phyloP scores from a whole-genome alignment of 2,888 invertebrate genomes.

The Rhagonycha lutea region DNA sequence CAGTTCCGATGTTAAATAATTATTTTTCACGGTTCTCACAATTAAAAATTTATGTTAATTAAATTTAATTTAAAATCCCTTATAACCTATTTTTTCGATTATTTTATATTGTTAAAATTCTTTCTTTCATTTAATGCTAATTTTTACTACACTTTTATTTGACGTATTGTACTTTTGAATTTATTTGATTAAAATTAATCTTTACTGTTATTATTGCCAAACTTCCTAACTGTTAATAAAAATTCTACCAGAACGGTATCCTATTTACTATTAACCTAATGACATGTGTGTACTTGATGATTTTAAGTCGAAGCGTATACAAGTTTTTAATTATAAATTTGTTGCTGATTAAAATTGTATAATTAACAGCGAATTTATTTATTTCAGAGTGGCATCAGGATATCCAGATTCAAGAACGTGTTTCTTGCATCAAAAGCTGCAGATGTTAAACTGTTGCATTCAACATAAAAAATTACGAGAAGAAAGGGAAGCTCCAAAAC shows the following conservation, averaged over 20 bases:
- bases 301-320: not conserved
- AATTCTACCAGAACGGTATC: not conserved
- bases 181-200: not conserved
- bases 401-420: conserved; percentile 88
- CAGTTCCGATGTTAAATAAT: not conserved
- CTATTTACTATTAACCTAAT: not conserved
- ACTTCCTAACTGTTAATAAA: not conserved
- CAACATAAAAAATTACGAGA: conserved; percentile 63
- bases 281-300: not conserved
- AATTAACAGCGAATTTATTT: conserved; percentile 36
- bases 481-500: conserved; percentile 38
- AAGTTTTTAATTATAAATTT: not conserved
- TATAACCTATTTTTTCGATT: not conserved
- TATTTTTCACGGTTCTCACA: not conserved
- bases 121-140: conserved; percentile 1
- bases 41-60: not conserved
- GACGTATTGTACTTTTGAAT: not conserved
- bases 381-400: conserved; percentile 75
- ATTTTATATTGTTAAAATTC: not conserved
- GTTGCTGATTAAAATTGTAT: not conserved
- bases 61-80: not conserved
- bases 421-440: conserved; percentile 92
- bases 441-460: conserved; percentile 82
- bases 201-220: conserved; percentile 4
- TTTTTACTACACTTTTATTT: not conserved